Evolutionary conservation across 2,797 vertebrate genomes (phyloP).

Genomic region (Lates japonicus): DNA sequence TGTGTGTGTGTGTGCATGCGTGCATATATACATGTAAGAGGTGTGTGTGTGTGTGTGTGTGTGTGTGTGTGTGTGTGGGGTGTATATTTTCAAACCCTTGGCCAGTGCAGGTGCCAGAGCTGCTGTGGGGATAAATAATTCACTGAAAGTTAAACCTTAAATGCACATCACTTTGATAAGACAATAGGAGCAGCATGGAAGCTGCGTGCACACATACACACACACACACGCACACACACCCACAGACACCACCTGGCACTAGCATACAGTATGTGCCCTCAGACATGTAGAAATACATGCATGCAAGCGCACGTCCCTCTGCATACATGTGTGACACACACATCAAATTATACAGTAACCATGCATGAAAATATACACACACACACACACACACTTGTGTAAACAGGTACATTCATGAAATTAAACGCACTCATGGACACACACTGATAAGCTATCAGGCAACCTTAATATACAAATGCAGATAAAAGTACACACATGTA

Average conservation of each 20-base stretch:
- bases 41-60: background rate
- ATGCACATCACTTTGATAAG: constrained; percentile 74
- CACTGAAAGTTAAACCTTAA: constrained; percentile 74
- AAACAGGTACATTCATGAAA: constrained; percentile 41
- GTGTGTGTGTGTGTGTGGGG: background rate
- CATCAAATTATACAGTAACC: constrained; percentile 35
- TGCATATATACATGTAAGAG: background rate
- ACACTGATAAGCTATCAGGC: constrained; percentile 18
- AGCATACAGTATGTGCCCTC: constrained; percentile 22
- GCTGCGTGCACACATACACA: background rate
- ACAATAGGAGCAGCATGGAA: constrained; percentile 55
- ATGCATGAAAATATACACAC: constrained; percentile 29
- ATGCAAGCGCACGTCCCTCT: constrained; percentile 6
- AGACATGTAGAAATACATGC: constrained; percentile 34
- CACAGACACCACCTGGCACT: constrained; percentile 27
- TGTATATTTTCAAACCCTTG: constrained; percentile 60
- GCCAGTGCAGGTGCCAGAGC: constrained; percentile 60
- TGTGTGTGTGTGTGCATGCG: background rate
- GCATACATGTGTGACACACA: constrained; percentile 25
- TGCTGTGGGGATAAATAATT: constrained; percentile 79
- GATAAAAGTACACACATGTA: background rate
- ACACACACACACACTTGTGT: constrained; percentile 4
- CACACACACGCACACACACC: constrained; percentile 20
- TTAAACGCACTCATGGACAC: constrained; percentile 16
- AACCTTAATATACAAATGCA: background rate